Evolutionary conservation across 2,888 invertebrate genomes (phyloP).

Genomic region (Acrobasis consociella): DNA sequence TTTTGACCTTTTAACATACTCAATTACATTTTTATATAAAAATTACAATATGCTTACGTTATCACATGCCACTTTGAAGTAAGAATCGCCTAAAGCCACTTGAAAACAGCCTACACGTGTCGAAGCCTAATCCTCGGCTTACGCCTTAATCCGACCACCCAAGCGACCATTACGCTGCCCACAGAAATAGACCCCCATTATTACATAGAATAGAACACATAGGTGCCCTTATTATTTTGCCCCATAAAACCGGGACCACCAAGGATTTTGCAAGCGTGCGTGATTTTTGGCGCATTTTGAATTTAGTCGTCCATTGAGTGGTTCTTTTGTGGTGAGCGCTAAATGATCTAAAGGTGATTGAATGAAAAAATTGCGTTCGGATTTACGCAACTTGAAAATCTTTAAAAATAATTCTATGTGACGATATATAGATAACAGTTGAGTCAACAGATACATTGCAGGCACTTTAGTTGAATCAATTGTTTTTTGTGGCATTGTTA

Average conservation of each 20-base stretch:
- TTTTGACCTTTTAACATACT: too few species aligned
- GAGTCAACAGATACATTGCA: too few species aligned
- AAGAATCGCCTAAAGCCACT: slow-evolving; percentile 70
- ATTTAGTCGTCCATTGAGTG: slow-evolving; percentile 42
- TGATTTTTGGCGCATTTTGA: slow-evolving; percentile 71
- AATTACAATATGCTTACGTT: slow-evolving; percentile 2
- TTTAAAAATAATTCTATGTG: not conserved
- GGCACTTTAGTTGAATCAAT: too few species aligned
- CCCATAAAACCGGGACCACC: slow-evolving; percentile 75
- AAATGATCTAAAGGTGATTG: slow-evolving; percentile 16
- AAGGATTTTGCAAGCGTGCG: slow-evolving; percentile 63
- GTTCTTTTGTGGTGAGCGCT: slow-evolving; percentile 23
- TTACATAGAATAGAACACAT: slow-evolving; percentile 71
- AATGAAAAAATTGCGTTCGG: slow-evolving; percentile 7
- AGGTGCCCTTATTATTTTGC: slow-evolving; percentile 75
- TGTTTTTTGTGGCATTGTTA: too few species aligned
- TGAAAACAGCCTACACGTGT: slow-evolving; percentile 73
- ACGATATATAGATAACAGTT: not conserved
- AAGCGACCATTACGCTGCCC: slow-evolving; percentile 63
- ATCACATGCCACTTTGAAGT: slow-evolving; percentile 46
- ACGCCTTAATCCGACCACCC: slow-evolving; percentile 78
- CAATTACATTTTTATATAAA: not conserved
- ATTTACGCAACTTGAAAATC: slow-evolving; percentile 2
- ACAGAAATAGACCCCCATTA: slow-evolving; percentile 72
- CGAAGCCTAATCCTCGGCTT: slow-evolving; percentile 76